Base-by-base conservation (phyloP, 2,797 vertebrate genomes). In the Triplophysa yarkandensis region DNA sequence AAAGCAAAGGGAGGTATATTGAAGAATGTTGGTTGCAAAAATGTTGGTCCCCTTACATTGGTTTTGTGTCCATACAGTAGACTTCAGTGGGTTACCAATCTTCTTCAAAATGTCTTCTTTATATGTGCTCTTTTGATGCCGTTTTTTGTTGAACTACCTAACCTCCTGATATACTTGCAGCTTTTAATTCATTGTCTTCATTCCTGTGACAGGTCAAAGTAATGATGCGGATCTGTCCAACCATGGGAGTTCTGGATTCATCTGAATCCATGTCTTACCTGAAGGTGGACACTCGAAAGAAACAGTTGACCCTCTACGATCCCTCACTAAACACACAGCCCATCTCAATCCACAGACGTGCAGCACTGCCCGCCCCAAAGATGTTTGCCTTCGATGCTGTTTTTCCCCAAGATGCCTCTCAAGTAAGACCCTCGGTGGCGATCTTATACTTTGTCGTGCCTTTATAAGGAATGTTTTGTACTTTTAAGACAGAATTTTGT, bases 321-420 rank as follows among this genome's bases (percentile, higher is more conserved):
- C 95, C 95, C 0, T 92, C 92, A 0, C 78, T 92, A 0, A 92
- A 90, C 64, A 91, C 92, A 1, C 93, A 93, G 57, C 91, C 94
- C 80, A 88, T 84, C 67, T 85, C 89, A 46, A 93, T 90, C 66
- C 95, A 95, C 85, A 90, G 95, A 76, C 93, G 93, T 71, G 91
- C 93, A 0, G 90, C 88, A 76, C 89, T 94, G 1, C 88, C 94
- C 0, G 94, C 95, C 79, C 98, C 97, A 85, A 98, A 94, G 93
- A 97, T 98, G 93, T 99, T 99, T 70, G 94, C 96, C 81, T 98
- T 99, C 4, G 98, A 99, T 71, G 95, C 96, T 0, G 91, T 98
- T 86, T 99, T 98, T 84, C 93, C 96, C 82, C 95, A 94, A 85
- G 97, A 99, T 82, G 93, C 98, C 76, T 97, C 96, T 46, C 98